Base-by-base conservation (phyloP, 2,797 vertebrate species). In the Clarias pachynema region DNA sequence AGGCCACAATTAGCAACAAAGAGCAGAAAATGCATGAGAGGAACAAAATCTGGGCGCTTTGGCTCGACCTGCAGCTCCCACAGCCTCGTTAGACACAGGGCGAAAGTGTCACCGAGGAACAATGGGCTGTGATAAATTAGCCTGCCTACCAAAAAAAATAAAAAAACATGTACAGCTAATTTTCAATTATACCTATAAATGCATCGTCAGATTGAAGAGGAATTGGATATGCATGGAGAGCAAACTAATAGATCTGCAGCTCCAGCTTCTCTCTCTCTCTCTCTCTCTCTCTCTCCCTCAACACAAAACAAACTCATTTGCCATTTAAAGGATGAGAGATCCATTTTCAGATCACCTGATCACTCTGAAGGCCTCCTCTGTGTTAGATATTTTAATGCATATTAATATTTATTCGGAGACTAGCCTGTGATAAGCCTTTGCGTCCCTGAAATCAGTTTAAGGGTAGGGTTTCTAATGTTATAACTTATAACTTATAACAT, bases 111-210 rank as follows among this genome's bases (percentile, higher is more conserved):
- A 97, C 93, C 83, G 92, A 90, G 92, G 96, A 98, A 99, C 97
- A 99, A 99, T 99, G 96, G 95, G 89, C 95, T 91, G 93, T 98
- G 97, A 99, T 98, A 98, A 99, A 99, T 99, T 98, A 99, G 96
- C 96, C 96, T 95, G 93, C 96, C 95, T 60, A 40, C 59, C 60
- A 40, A 87, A 87, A 89, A 90, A 86, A 97, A 75, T 37, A 75
- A 62, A 80, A 97, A 97, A 96, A 97, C 95, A 98, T 98, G 97
- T 97, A 97, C 96, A 95, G 95, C 97, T 99, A 98, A 99, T 99
- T 99, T 99, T 99, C 98, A 99, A 99, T 99, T 99, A 99, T 97
- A 97, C 96, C 97, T 96, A 97, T 97, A 98, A 97, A 98, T 98
- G 96, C 96, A 96, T 96, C 95, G 14, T 95, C 95, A 96, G 95